These are phyloP conservation scores for Denticeps clupeoides DNA, from an alignment of 2,797 vertebrate genomes.

Conservation along the genomic window DNA sequence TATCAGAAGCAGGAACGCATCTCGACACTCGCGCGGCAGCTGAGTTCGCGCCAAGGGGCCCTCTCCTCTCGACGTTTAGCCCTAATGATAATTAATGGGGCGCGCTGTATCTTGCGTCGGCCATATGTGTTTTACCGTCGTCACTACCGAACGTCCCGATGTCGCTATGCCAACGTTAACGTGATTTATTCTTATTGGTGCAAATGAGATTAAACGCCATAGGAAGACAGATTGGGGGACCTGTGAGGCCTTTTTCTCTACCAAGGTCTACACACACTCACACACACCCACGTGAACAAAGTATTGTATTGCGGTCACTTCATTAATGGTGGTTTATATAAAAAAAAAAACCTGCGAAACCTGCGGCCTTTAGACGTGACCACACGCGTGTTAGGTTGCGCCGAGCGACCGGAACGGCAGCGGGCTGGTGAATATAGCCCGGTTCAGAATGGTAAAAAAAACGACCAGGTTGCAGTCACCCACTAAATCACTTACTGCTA, in stretches of 20 bases:
- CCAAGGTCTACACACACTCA: slow-evolving; percentile 1
- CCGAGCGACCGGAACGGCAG: slow-evolving; percentile 13
- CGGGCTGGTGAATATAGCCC: slow-evolving; percentile 19
- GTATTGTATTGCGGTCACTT: slow-evolving; percentile 27
- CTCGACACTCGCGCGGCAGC: too few species aligned
- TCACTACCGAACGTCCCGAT: slow-evolving; percentile 22
- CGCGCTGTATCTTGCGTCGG: slow-evolving; percentile 21
- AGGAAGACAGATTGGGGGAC: slow-evolving; percentile 22
- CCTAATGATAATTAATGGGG: slow-evolving; percentile 38
- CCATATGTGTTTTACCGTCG: slow-evolving; percentile 33
- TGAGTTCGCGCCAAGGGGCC: too few species aligned
- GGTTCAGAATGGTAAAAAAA: slow-evolving; percentile 9
- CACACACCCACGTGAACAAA: background rate
- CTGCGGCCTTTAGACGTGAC: slow-evolving; percentile 32
- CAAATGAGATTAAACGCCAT: slow-evolving; percentile 35
- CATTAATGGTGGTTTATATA: slow-evolving; percentile 18
- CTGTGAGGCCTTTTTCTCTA: slow-evolving; percentile 12
- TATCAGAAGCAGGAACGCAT: too few species aligned
- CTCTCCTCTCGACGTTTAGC: slow-evolving; percentile 28
- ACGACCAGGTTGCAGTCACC: slow-evolving; percentile 3
- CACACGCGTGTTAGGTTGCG: slow-evolving; percentile 35
- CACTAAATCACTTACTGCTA: too few species aligned
- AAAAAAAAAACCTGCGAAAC: too few species aligned
- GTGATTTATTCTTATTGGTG: slow-evolving; percentile 32
- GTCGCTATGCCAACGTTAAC: slow-evolving; percentile 24